phyloP scores from a whole-genome alignment of 2,797 vertebrate species.

The Sebastiscus tertius region DNA sequence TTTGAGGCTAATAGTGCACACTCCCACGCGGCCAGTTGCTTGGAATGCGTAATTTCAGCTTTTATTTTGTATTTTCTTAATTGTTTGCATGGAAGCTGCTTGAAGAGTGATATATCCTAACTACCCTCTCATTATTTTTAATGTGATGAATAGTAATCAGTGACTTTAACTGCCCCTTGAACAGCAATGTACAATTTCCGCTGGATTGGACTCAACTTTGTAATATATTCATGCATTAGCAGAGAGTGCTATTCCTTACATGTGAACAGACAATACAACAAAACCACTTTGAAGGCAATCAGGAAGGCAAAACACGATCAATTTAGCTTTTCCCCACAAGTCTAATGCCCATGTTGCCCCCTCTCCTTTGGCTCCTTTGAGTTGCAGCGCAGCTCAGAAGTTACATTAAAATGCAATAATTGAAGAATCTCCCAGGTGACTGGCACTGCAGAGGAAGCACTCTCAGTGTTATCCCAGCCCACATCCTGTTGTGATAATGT shows the following conservation, averaged over 20 bases:
- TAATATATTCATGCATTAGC: constrained; percentile 12
- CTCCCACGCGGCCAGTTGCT: neutral
- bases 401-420: constrained; percentile 78
- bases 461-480: constrained; percentile 73
- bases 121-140: neutral
- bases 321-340: constrained; percentile 29
- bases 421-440: constrained; percentile 75
- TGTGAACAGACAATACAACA: constrained; percentile 3
- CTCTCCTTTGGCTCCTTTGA: constrained; percentile 39
- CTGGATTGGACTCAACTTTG: neutral
- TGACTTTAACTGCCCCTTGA: neutral
- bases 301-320: constrained; percentile 39
- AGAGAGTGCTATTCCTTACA: neutral
- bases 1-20: neutral
- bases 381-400: constrained; percentile 46
- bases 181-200: neutral
- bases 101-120: neutral
- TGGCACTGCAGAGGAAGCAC: constrained; percentile 74
- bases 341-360: constrained; percentile 20
- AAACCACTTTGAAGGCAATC: constrained; percentile 37
- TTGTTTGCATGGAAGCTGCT: constrained; percentile 5
- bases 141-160: neutral
- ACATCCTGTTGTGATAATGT: constrained; percentile 81
- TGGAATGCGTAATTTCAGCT: neutral
- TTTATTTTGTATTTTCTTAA: neutral